phyloP scores from a whole-genome alignment of 2,888 invertebrate species.

The Eubasilissa splendida region DNA sequence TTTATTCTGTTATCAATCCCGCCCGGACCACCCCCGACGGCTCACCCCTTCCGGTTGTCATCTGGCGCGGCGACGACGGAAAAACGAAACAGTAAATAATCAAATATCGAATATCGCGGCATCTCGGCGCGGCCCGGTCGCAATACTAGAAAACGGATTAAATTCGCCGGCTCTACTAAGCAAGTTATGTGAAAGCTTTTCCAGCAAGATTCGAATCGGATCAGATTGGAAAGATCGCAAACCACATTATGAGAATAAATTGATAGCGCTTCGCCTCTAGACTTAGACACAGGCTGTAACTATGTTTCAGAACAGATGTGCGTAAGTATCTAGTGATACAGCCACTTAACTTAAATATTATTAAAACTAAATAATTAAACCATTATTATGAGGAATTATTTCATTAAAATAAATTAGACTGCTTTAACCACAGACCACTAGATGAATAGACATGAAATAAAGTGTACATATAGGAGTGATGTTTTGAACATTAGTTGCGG shows the following conservation, averaged over 20 bases:
- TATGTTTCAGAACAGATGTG: no score
- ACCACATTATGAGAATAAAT: neutral
- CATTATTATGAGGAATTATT: no score
- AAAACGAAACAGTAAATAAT: slow-evolving; percentile 45
- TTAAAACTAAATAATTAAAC: no score
- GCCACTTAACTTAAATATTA: no score
- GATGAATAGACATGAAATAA: no score
- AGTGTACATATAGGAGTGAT: no score
- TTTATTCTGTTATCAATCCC: slow-evolving; percentile 40
- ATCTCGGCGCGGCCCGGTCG: neutral
- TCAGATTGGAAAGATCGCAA: neutral
- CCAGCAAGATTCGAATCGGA: neutral
- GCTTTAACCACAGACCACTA: no score
- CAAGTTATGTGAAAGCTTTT: neutral
- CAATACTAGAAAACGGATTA: slow-evolving; percentile 12
- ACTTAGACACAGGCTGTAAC: no score
- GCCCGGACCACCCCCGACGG: neutral
- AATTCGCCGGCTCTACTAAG: neutral
- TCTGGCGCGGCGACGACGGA: slow-evolving; percentile 16
- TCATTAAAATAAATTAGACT: no score
- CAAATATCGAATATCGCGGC: slow-evolving; percentile 44
- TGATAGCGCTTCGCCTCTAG: no score
- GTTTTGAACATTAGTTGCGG: no score
- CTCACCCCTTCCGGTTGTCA: slow-evolving; percentile 18
- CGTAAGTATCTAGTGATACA: no score